A percentile compares a stretch with the other conserved stretches of the same genome.
These are phyloP conservation scores for Pocota personata DNA, from an alignment of 2,888 invertebrate genomes.

Conservation along the genomic window DNA sequence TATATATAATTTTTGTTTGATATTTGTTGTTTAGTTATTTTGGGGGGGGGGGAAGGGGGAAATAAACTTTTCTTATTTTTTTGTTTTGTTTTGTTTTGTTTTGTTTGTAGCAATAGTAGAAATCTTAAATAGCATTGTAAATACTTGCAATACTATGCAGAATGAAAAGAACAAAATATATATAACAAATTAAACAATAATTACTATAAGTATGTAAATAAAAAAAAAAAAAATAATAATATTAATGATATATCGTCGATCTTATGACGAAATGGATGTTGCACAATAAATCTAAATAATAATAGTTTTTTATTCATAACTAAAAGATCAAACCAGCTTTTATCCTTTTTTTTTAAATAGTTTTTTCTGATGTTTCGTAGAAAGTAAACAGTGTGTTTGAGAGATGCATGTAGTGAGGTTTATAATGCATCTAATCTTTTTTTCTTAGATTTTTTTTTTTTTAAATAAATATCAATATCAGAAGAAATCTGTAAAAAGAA, in stretches of 20 bases:
- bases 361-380: constrained; percentile 40
- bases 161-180: constrained; percentile 48
- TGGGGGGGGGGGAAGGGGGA: not conserved
- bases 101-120: not conserved
- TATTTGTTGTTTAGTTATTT: not conserved
- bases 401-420: constrained; percentile 63
- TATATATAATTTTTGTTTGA: constrained; percentile 7
- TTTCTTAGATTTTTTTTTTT: constrained; percentile 37
- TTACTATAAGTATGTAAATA: constrained; percentile 48
- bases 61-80: constrained; percentile 3
- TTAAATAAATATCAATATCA: constrained; percentile 44
- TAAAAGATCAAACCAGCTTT: constrained; percentile 46
- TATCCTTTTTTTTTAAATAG: constrained; percentile 18
- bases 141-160: constrained; percentile 35
- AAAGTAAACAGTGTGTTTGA: constrained; percentile 59
- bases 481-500: constrained; percentile 57
- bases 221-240: constrained; percentile 52
- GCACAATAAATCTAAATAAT: constrained; percentile 55
- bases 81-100: not conserved
- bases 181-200: constrained; percentile 60
- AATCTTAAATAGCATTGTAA: constrained; percentile 16
- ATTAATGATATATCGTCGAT: constrained; percentile 53
- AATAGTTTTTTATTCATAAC: constrained; percentile 42
- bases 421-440: constrained; percentile 51
- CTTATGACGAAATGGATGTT: constrained; percentile 51